phyloP scores from a whole-genome alignment of 2,797 vertebrate genomes.

The Sebastes taczanowskii region DNA sequence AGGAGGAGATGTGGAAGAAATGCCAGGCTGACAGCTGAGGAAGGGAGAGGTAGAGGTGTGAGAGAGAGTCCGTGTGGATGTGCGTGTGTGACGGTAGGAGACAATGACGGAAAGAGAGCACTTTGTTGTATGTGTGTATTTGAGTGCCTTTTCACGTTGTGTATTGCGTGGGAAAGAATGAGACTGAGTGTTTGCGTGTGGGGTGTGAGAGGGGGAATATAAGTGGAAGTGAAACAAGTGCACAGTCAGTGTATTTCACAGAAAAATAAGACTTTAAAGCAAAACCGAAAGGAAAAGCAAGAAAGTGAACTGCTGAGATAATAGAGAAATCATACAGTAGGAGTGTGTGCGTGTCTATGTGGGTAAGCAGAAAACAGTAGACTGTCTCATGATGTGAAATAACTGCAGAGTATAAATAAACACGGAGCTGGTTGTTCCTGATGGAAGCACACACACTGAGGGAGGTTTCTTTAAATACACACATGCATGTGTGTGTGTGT shows the following conservation, averaged over 20 bases:
- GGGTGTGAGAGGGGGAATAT: neutral
- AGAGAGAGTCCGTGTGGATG: neutral
- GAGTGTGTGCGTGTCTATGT: neutral
- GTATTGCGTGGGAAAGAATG: neutral
- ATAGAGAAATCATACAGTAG: neutral
- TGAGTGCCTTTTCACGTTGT: neutral
- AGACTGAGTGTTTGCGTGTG: neutral
- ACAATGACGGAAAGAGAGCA: neutral
- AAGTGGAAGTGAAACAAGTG: conserved; percentile 14
- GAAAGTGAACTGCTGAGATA: conserved; percentile 4
- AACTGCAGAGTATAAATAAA: neutral
- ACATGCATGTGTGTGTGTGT: neutral
- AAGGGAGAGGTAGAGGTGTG: neutral
- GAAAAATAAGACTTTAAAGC: neutral
- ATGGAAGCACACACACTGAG: neutral
- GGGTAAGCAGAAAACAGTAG: neutral
- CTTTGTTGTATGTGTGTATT: neutral
- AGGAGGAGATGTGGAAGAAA: conserved; percentile 17
- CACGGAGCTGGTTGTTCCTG: neutral
- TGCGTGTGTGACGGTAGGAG: neutral
- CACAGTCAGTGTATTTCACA: neutral
- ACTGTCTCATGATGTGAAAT: neutral
- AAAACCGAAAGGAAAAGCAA: conserved; percentile 4
- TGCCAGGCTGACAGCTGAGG: conserved; percentile 18
- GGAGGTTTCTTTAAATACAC: conserved; percentile 4